Base-by-base conservation (phyloP, 2,797 vertebrate species). In the Urocyon cinereoargenteus region DNA sequence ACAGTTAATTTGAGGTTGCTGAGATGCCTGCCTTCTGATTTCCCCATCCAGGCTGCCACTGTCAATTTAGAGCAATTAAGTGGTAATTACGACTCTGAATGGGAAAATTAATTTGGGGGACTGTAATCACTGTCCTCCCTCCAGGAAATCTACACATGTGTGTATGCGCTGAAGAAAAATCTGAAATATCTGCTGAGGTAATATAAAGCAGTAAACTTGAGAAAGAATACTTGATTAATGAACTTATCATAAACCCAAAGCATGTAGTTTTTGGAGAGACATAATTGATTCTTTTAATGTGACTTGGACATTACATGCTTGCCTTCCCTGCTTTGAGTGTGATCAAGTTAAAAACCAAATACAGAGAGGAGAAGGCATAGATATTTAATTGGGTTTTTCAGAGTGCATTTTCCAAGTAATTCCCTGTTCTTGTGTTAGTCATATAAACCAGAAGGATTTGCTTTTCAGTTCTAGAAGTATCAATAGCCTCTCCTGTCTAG, bases 1-100 rank as follows among this genome's bases (percentile, higher is more conserved):
- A 34, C 75, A 77, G 19, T n/a, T 93, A 91, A 92, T 95, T 62
- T 45, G 40, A 96, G 90, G 64, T 89, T 87, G 86, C 28, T 51
- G 82, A 93, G 91, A 94, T 90, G 81, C 61, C 83, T 95, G 97
- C 53, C 34, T 94, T 81, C 53, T 90, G 70, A 92, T 86, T 97
- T 94, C 91, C 77, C 61, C 36, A n/a, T 78, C 73, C 26, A 84
- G 81, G 66, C 75, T 1, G 21, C 53, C n/a, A 61, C 90, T 84
- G 28, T 97, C 90, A 64, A 82, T 88, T 90, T 85, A 92, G 84
- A 97, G 66, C 92, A 97, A 97, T 95, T 97, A 97, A 83, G 51
- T 88, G 45, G 72, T 59, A 93, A 97, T 97, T 97, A 96, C 72
- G 66, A 79, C 64, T 93, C 34, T 92, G 81, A 96, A 96, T 83